phyloP scores from a whole-genome alignment of 2,797 vertebrate genomes.

The Pantherophis alleghaniensis region DNA sequence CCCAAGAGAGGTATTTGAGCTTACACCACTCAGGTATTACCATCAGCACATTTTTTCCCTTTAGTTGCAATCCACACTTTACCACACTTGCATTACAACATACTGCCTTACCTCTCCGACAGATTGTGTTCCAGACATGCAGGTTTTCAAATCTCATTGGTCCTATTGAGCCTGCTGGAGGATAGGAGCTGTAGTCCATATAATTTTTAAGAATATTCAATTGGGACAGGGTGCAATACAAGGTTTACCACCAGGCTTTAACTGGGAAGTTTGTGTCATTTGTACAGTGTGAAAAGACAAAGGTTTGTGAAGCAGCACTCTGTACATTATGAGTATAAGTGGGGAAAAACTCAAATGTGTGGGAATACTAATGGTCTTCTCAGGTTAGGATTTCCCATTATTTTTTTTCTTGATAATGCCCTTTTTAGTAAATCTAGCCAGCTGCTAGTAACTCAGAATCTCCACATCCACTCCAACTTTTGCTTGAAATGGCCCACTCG shows the following conservation, averaged over 20 bases:
- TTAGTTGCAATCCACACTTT: not conserved
- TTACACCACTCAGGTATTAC: not conserved
- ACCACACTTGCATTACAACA: not conserved
- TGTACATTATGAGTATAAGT: not conserved
- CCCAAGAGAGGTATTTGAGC: not conserved
- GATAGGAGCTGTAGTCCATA: not conserved
- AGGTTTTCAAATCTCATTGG: not conserved
- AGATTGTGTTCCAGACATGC: not conserved
- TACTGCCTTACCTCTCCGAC: not conserved
- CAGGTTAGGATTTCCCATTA: not conserved
- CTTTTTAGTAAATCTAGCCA: not conserved
- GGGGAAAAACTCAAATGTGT: not conserved
- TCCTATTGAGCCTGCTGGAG: not conserved
- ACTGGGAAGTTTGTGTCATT: not conserved
- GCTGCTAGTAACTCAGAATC: not conserved
- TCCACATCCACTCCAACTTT: not conserved
- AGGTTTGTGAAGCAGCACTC: not conserved
- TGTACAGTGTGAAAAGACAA: not conserved
- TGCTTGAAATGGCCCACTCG: not conserved
- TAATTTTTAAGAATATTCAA: not conserved
- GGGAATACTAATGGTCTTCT: not conserved
- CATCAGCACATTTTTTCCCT: not conserved
- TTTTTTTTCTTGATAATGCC: not conserved
- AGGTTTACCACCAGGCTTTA: not conserved
- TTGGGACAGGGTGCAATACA: not conserved